Base-by-base conservation (phyloP, 2,113 vertebrate genomes). In the Taurulus bubalis region DNA sequence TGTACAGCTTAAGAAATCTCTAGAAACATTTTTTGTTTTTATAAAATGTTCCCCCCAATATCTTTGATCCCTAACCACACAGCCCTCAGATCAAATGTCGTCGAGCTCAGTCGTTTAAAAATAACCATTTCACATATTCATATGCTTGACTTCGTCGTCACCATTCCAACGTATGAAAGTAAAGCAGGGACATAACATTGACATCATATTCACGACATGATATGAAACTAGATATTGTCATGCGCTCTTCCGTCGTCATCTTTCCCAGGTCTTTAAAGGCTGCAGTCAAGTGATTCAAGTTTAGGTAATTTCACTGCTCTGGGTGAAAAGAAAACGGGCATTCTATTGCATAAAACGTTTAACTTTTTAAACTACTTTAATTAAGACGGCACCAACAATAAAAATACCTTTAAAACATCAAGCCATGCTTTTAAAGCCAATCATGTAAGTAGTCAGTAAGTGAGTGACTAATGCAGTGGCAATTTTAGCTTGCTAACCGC, bases 401-500 rank as follows among this genome's bases (percentile, higher is more conserved):
- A 55, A 3, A 8, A 56, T 56, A 5, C 26, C 18, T 12, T 6
- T 34, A 34, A 47, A 51, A 30, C 14, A 56, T 64, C 1, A 36
- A 24, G 20, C 34, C 20, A 4, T 38, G 8, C 28, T 34, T 40
- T 51, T 6, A 14, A 51, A 51, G 28, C 49, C 3, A 5, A 4
- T 55, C 4, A 7, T 45, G 55, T 12, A 34, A 34, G 34, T 34
- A 34, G 16, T 77, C 16, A 10, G 12, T 73, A 34, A 83, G 60
- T 58, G 32, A 53, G 16, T 34, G 40, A 20, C 67, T 47, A 32
- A 65, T 56, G 8, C 34, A 34, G 69, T 45, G 68, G 56, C 38
- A n/a, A 59, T 53, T 80, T 64, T 12, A 81, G 58, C 73, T 77
- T 64, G 79, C 84, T 81, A 86, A 83, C 79, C 79, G 64, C 74